Base-by-base conservation (phyloP, 1,140 invertebrate genomes). In the Charaxes varanes region DNA sequence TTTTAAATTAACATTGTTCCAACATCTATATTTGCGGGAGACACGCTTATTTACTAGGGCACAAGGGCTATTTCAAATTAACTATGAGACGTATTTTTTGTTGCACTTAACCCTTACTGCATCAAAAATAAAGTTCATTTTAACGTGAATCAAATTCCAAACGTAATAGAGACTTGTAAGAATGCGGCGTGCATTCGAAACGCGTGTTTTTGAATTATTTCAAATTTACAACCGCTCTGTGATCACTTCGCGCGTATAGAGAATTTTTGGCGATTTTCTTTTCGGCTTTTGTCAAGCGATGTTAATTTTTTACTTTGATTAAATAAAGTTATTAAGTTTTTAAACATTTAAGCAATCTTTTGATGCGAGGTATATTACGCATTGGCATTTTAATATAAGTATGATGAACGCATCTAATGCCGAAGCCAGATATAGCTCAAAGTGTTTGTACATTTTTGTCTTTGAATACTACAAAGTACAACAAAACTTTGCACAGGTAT, bases 151-250 rank as follows among this genome's bases (percentile, higher is more conserved):
- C 6, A 11, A 12, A 17, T 18, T 14, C 17, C 19, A 53, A 44
- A 57, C 53, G 69, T 62, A 69, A 64, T 62, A 69, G 62, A 69
- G 51, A 38, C 65, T 69, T 62, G 65, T 69, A 72, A 66, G 62
- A 69, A 72, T 72, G 42, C 68, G 46, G 46, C 22, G 56, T 61
- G 51, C 59, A 65, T 64, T 62, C 54, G 52, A 62, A 62, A 63
- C 53, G 53, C 53, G 53, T 55, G 53, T 72, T 72, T 72, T 72
- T 72, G 58, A 61, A 68, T 71, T 66, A 71, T 68, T 62, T 55
- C 60, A 60, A 68, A 63, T 60, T 54, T 31, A 42, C 30, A 37
- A 42, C 38, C 50, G 24, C 41, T 41, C 37, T 42, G 35, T 21
- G 34, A 28, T 43, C 38, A 21, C 33, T 49, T 48, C 45, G 49